Conservation (phyloP, 1,140 invertebrate species). For the Cotesia glomerata region DNA sequence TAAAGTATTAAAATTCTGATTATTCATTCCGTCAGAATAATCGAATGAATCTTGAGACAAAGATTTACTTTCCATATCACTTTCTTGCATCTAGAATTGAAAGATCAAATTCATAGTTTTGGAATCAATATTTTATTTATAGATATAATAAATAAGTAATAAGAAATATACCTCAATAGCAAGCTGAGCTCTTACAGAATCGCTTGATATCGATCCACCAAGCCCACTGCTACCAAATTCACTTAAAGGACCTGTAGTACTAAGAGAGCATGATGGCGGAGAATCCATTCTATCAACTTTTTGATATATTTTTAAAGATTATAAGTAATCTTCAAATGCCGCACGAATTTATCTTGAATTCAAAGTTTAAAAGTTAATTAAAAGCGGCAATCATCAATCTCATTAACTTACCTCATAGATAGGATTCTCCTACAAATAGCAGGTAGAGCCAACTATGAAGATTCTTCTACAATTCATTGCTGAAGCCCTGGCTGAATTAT, state of each 20-base stretch:
- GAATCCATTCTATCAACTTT: conserved; percentile 59
- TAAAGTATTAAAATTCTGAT: conserved; percentile 80
- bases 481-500: too few relatives aligned
- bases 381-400: neutral
- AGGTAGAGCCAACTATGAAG: too few relatives aligned
- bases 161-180: conserved; percentile 52
- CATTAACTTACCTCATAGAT: too few relatives aligned
- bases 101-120: neutral
- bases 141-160: neutral
- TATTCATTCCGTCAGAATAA: conserved; percentile 74
- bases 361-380: neutral
- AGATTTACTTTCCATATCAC: conserved; percentile 70
- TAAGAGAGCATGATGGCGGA: conserved; percentile 64
- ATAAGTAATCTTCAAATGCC: conserved; percentile 39
- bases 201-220: conserved; percentile 62
- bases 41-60: conserved; percentile 72
- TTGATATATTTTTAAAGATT: conserved; percentile 15
- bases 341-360: conserved; percentile 41
- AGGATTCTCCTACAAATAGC: too few relatives aligned
- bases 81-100: conserved; percentile 67
- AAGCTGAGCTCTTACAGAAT: conserved; percentile 61
- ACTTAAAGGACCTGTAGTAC: conserved; percentile 60
- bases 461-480: too few relatives aligned
- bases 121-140: neutral
- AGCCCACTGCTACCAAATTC: conserved; percentile 63